These are phyloP conservation scores for Mystacides longicornis DNA, from an alignment of 2,888 invertebrate genomes.

Conservation along the genomic window DNA sequence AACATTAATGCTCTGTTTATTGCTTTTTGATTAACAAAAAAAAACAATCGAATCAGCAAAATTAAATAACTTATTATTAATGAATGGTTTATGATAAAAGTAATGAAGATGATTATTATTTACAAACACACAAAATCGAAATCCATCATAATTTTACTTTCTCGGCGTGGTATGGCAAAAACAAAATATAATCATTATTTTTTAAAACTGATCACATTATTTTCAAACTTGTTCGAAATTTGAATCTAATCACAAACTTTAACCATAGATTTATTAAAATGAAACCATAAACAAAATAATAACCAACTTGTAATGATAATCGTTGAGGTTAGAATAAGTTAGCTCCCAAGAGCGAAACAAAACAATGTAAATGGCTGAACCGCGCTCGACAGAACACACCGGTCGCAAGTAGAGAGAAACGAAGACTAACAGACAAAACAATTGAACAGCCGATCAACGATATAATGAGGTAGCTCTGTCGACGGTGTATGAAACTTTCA, in stretches of 20 bases:
- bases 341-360: background rate
- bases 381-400: background rate
- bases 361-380: background rate
- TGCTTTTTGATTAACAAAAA: too few relatives aligned
- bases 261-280: background rate
- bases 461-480: background rate
- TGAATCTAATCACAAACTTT: background rate
- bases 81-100: too few relatives aligned
- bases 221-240: too few relatives aligned
- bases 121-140: too few relatives aligned
- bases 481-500: background rate
- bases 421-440: background rate
- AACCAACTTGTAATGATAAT: background rate
- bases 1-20: too few relatives aligned
- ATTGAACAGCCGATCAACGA: background rate
- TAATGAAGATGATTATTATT: too few relatives aligned
- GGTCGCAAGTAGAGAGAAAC: background rate
- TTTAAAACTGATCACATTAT: too few relatives aligned
- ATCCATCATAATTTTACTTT: too few relatives aligned
- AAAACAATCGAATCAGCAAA: too few relatives aligned
- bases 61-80: too few relatives aligned
- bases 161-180: too few relatives aligned
- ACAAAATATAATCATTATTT: too few relatives aligned
- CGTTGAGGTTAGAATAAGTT: background rate
- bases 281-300: background rate